These are phyloP conservation scores for Plestiodon gilberti DNA, from an alignment of 2,113 vertebrate genomes.

Conservation along the genomic window DNA sequence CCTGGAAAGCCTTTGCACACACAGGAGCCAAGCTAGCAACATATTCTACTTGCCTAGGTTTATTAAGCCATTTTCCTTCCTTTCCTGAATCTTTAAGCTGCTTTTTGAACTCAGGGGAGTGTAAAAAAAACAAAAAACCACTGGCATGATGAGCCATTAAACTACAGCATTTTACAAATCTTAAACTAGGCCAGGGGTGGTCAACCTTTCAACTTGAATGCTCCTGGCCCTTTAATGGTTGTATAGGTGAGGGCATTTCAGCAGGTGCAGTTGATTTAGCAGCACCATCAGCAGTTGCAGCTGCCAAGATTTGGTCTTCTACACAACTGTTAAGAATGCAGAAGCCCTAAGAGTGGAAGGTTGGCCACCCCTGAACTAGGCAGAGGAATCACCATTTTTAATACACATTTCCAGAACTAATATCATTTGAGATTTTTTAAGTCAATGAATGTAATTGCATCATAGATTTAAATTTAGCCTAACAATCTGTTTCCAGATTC, in stretches of 20 bases:
- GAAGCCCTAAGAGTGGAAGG: no score
- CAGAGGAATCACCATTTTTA: not conserved
- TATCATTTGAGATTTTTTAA: not conserved
- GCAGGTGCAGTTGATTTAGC: no score
- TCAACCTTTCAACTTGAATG: no score
- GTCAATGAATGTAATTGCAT: not conserved
- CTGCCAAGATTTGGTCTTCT: no score
- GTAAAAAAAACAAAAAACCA: not conserved
- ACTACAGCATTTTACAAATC: not conserved
- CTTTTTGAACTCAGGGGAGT: not conserved
- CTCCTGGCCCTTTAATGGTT: no score
- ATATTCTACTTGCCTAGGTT: not conserved
- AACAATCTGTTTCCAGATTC: not conserved
- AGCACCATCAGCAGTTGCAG: no score
- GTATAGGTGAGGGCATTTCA: no score
- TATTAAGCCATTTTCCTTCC: not conserved
- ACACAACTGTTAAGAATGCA: no score
- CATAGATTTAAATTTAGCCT: rapidly evolving
- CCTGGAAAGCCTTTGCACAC: not conserved
- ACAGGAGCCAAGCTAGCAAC: not conserved
- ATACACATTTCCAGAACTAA: not conserved
- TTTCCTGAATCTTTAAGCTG: not conserved
- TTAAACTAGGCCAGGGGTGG: no score
- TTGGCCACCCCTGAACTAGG: no score
- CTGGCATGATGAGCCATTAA: not conserved